These are phyloP conservation scores for Spizaetus ornatus DNA, from an alignment of 2,113 vertebrate genomes.

Conservation along the genomic window DNA sequence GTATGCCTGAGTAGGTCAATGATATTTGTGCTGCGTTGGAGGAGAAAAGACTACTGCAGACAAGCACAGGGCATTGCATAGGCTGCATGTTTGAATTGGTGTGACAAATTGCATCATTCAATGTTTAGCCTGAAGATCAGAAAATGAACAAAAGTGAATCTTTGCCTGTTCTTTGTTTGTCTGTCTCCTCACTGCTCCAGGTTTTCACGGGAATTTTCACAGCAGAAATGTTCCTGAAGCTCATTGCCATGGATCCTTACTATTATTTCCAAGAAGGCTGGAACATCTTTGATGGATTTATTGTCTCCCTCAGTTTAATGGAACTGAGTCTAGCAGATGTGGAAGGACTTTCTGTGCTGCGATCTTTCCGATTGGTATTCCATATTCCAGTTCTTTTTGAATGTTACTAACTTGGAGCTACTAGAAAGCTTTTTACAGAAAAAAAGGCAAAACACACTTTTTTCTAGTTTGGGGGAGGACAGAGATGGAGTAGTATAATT, in stretches of 20 bases:
- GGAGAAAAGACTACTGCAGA: not conserved
- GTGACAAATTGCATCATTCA: not conserved
- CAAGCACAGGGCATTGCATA: rapidly evolving
- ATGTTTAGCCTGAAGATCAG: not conserved
- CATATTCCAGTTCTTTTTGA: constrained; percentile 6
- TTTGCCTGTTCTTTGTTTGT: not conserved
- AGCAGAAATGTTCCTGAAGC: constrained; percentile 96
- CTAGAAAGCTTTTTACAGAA: not conserved
- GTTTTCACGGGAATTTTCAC: constrained; percentile 99
- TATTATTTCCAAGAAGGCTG: constrained; percentile 99
- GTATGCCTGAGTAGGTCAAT: not conserved
- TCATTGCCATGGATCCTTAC: constrained; percentile 97
- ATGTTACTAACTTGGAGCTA: not conserved
- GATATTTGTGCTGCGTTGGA: not conserved
- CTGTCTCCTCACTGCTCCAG: constrained; percentile 60
- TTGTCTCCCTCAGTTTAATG: constrained; percentile 96
- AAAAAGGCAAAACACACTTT: not conserved
- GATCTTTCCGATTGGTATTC: constrained; percentile 96
- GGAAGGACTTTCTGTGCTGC: constrained; percentile 95
- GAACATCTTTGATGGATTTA: constrained; percentile 99
- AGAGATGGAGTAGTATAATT: not conserved
- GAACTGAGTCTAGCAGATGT: constrained; percentile 90
- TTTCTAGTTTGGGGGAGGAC: not conserved
- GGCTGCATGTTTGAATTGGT: not conserved
- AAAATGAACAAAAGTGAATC: not conserved